Conservation (phyloP, 2,113 vertebrate species). For the Gasterosteus aculeatus region DNA sequence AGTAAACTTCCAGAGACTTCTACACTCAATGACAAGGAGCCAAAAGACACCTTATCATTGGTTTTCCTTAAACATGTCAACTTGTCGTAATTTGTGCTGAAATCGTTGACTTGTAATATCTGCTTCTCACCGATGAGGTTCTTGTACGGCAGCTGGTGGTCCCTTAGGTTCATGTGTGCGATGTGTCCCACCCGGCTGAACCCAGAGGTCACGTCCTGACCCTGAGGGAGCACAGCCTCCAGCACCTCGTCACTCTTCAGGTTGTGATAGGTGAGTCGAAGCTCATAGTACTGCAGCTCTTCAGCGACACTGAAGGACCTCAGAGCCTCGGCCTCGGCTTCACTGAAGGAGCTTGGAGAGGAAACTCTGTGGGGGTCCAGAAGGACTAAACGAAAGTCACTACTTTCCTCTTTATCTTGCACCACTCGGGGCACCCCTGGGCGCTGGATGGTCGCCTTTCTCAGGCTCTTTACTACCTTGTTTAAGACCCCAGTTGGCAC, state of each 20-base stretch:
- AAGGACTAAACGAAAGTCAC: constrained; percentile 76
- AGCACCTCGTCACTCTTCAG: constrained; percentile 94
- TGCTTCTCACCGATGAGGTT: constrained; percentile 90
- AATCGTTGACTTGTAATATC: neutral
- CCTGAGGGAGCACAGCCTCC: constrained; percentile 90
- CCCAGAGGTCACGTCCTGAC: constrained; percentile 90
- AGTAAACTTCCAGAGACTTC: neutral
- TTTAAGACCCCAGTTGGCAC: constrained; percentile 84
- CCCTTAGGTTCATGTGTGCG: constrained; percentile 93
- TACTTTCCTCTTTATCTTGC: constrained; percentile 82
- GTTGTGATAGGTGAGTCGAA: constrained; percentile 90
- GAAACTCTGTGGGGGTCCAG: constrained; percentile 87
- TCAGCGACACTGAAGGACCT: constrained; percentile 78
- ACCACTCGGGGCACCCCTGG: constrained; percentile 89
- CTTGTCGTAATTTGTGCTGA: neutral
- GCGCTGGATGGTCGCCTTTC: constrained; percentile 83
- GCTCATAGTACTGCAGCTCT: constrained; percentile 80
- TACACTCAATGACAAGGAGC: neutral
- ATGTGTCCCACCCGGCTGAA: constrained; percentile 98
- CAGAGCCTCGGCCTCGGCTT: constrained; percentile 81
- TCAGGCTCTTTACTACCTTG: constrained; percentile 85
- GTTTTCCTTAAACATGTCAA: neutral
- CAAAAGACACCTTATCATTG: neutral
- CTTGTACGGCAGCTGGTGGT: constrained; percentile 92
- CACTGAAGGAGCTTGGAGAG: constrained; percentile 78